A percentile compares a stretch with the other conserved stretches of the same genome.
Conservation (phyloP, 2,113 vertebrate genomes). For the Strix aluco region DNA sequence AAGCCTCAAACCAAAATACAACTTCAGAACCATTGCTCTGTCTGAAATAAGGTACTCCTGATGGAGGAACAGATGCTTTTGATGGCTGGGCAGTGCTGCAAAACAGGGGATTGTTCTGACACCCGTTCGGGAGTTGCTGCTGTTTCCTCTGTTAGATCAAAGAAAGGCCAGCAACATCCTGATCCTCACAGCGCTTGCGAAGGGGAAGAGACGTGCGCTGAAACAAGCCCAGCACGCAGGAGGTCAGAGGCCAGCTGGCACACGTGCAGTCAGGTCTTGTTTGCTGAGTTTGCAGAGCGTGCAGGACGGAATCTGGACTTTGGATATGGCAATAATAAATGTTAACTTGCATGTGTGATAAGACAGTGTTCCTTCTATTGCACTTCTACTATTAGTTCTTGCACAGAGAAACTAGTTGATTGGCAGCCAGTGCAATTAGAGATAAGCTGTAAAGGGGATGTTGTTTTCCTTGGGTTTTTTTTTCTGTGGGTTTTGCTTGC, state of each 20-base stretch:
- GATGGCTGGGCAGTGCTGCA: not conserved
- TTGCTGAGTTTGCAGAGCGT: slow-evolving; percentile 29
- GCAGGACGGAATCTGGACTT: slow-evolving; percentile 51
- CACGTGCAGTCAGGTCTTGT: not conserved
- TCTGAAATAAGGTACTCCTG: not conserved
- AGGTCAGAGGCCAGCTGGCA: slow-evolving; percentile 46
- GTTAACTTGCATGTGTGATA: slow-evolving; percentile 54
- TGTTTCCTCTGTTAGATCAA: slow-evolving; percentile 19
- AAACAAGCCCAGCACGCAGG: not conserved
- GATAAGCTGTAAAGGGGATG: not conserved
- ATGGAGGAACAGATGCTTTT: not conserved
- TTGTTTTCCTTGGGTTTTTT: not conserved
- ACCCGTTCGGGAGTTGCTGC: not conserved
- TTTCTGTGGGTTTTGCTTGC: not conserved
- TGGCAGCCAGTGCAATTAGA: not conserved
- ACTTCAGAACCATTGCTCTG: not conserved
- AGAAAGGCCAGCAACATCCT: not conserved
- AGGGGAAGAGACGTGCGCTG: not conserved
- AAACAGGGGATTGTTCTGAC: not conserved
- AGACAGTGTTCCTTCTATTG: not conserved
- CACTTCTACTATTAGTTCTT: not conserved
- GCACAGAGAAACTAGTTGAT: not conserved
- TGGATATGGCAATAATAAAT: slow-evolving; percentile 33
- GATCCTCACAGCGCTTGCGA: rapidly evolving
- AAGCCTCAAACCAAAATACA: not conserved